These are phyloP conservation scores for Cheilosia grossa DNA, from an alignment of 2,888 invertebrate genomes.

Conservation along the genomic window DNA sequence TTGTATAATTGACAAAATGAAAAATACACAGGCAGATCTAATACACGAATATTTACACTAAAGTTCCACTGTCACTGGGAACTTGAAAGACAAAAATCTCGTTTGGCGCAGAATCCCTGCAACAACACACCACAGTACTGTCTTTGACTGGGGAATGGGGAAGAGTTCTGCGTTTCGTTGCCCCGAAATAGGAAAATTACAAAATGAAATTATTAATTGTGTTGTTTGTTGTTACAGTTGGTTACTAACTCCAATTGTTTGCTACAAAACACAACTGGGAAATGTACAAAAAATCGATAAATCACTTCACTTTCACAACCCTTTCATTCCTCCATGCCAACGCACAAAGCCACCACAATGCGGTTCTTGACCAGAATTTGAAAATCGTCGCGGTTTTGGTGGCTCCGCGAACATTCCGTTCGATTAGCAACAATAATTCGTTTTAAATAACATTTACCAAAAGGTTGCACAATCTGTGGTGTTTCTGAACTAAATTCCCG, in stretches of 20 bases:
- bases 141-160: constrained; percentile 7
- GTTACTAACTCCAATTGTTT: background rate
- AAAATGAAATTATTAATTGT: constrained; percentile 61
- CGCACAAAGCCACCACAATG: constrained; percentile 44
- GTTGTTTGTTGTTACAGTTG: constrained; percentile 44
- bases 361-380: constrained; percentile 55
- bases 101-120: constrained; percentile 64
- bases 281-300: constrained; percentile 63
- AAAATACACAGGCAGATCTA: constrained; percentile 27
- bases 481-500: constrained; percentile 33
- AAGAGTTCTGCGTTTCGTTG: constrained; percentile 43
- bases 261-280: background rate
- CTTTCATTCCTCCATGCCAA: background rate
- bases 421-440: constrained; percentile 34
- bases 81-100: constrained; percentile 44
- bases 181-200: constrained; percentile 35
- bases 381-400: constrained; percentile 48
- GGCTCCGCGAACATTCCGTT: constrained; percentile 36
- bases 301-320: constrained; percentile 62
- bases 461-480: constrained; percentile 57
- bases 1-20: constrained; percentile 46
- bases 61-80: constrained; percentile 37
- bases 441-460: constrained; percentile 65
- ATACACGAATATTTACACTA: constrained; percentile 60
- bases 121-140: constrained; percentile 16